Percentiles rank a stretch among this genome's conserved stretches.
Conservation (phyloP, 2,113 vertebrate genomes). For the Thinocorus orbignyianus region DNA sequence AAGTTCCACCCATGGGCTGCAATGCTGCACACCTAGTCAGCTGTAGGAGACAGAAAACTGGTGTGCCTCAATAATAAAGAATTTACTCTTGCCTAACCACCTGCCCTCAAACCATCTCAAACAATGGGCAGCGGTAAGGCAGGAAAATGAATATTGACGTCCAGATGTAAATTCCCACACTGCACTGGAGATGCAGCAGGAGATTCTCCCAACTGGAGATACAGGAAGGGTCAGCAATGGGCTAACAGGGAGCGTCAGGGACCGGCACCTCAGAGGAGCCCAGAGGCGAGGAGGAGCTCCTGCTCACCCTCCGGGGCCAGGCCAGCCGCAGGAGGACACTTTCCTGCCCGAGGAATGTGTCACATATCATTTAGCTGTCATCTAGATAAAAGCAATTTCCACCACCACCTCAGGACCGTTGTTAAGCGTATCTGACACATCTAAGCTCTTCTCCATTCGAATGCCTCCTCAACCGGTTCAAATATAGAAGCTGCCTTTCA, state of each 20-base stretch:
- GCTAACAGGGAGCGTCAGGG: rapidly evolving
- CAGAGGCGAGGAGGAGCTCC: background rate
- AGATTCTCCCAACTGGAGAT: background rate
- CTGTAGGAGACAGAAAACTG: background rate
- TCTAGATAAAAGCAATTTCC: background rate
- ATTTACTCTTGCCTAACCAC: background rate
- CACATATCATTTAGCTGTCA: background rate
- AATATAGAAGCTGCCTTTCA: constrained; percentile 51
- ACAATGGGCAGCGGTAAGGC: background rate
- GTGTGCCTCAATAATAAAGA: background rate
- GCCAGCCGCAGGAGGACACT: background rate
- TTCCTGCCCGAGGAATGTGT: background rate
- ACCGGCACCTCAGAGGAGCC: background rate
- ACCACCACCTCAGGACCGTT: background rate
- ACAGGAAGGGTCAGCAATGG: background rate
- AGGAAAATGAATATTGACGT: background rate
- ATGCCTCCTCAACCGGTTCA: constrained; percentile 5
- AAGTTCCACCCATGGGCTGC: background rate
- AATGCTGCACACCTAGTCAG: constrained; percentile 15
- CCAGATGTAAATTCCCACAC: background rate
- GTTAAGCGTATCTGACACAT: constrained; percentile 2
- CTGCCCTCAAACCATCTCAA: rapidly evolving
- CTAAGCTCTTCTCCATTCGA: background rate
- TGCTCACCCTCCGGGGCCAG: background rate
- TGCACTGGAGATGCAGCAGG: background rate